phyloP scores from a whole-genome alignment of 2,113 vertebrate species.

The Cebus imitator region DNA sequence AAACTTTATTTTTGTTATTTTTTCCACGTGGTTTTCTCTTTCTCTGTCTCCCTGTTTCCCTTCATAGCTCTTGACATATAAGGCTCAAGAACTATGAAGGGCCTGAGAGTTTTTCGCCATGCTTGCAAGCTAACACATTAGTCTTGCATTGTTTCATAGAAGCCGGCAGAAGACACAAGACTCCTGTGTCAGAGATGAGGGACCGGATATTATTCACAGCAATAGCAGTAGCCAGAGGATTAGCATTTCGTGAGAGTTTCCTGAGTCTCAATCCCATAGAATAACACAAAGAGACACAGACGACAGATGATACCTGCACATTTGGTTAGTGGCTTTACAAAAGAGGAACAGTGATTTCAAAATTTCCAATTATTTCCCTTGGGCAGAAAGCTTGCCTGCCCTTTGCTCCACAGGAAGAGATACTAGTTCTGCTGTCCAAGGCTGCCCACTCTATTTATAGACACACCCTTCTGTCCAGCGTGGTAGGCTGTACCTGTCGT shows the following conservation, averaged over 20 bases:
- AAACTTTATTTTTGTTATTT: not conserved
- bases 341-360: not conserved
- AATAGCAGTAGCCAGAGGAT: not conserved
- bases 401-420: not conserved
- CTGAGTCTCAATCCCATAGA: not conserved
- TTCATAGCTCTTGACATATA: too few relatives aligned
- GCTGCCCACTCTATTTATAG: not conserved
- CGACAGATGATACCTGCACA: not conserved
- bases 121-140: not conserved
- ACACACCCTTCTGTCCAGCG: too few relatives aligned
- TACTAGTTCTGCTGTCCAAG: not conserved
- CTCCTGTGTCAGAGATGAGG: not conserved
- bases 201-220: not conserved
- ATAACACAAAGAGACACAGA: too few relatives aligned
- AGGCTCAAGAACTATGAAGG: not conserved
- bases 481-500: fast-evolving
- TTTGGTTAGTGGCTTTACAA: not conserved
- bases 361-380: not conserved
- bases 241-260: not conserved
- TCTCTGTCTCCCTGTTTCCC: not conserved
- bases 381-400: not conserved
- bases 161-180: not conserved
- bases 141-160: not conserved
- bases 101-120: not conserved
- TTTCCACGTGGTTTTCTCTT: not conserved